These are phyloP conservation scores for Rhyacophila evoluta DNA, from an alignment of 2,888 invertebrate species.

Conservation along the genomic window DNA sequence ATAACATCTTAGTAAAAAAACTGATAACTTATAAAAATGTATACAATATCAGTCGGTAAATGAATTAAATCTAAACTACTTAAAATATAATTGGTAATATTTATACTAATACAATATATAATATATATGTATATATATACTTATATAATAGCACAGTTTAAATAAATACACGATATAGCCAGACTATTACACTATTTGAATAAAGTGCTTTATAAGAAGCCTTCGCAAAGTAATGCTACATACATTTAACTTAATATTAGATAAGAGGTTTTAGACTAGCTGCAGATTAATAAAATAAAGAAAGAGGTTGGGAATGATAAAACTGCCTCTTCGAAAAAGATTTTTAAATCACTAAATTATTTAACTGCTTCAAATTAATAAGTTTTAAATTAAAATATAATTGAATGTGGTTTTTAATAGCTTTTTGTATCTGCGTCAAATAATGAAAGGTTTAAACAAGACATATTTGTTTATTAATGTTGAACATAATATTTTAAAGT, in stretches of 20 bases:
- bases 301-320: neutral
- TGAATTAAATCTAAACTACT: neutral
- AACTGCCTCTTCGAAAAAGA: too few relatives aligned
- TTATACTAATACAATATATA: too few relatives aligned
- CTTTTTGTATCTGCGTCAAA: too few relatives aligned
- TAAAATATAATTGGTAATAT: neutral
- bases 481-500: too few relatives aligned
- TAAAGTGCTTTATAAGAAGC: neutral
- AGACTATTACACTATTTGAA: neutral
- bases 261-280: neutral
- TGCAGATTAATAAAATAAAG: neutral
- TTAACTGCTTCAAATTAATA: too few relatives aligned
- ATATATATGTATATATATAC: too few relatives aligned
- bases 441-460: too few relatives aligned
- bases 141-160: conserved; percentile 1
- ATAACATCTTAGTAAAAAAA: neutral
- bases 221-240: neutral
- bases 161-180: neutral
- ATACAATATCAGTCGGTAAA: conserved; percentile 6
- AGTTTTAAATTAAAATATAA: too few relatives aligned
- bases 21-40: neutral
- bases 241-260: neutral
- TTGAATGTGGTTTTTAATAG: too few relatives aligned
- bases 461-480: too few relatives aligned
- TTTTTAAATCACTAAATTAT: too few relatives aligned